phyloP scores from a whole-genome alignment of 2,888 invertebrate species.

The Mesoligia furuncula region DNA sequence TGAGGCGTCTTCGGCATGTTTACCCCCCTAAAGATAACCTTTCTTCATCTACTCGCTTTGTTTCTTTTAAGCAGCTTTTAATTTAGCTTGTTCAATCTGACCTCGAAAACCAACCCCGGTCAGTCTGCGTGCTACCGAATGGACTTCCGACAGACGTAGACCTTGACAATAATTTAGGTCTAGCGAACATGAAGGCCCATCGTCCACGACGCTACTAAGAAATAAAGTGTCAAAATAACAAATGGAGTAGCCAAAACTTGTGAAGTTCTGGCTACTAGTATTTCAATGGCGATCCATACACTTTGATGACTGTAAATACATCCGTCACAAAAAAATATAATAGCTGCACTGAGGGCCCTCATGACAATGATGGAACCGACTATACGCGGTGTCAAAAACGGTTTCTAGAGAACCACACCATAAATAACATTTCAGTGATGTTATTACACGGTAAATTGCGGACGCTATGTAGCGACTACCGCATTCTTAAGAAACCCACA shows the following conservation, averaged over 20 bases:
- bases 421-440: no score
- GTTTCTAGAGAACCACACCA: no score
- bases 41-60: not conserved
- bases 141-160: slow-evolving; percentile 1
- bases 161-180: slow-evolving; percentile 11
- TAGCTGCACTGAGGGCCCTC: no score
- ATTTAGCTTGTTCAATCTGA: slow-evolving; percentile 2
- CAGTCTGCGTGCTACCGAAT: slow-evolving; percentile 3
- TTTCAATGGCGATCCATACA: not conserved
- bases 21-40: not conserved
- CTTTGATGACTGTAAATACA: not conserved
- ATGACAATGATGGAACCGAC: no score
- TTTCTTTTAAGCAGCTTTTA: slow-evolving; percentile 21
- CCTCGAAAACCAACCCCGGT: slow-evolving; percentile 14
- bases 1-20: no score
- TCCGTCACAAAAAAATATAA: not conserved
- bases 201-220: not conserved
- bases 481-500: not conserved
- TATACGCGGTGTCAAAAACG: no score
- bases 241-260: not conserved
- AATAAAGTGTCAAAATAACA: not conserved
- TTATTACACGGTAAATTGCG: no score
- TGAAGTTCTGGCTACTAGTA: not conserved
- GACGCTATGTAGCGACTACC: not conserved
- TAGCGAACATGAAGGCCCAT: not conserved